Percentiles rank a stretch among this genome's conserved stretches.
These are phyloP conservation scores for Luscinia megarhynchos DNA, from an alignment of 2,797 vertebrate species.

Conservation along the genomic window DNA sequence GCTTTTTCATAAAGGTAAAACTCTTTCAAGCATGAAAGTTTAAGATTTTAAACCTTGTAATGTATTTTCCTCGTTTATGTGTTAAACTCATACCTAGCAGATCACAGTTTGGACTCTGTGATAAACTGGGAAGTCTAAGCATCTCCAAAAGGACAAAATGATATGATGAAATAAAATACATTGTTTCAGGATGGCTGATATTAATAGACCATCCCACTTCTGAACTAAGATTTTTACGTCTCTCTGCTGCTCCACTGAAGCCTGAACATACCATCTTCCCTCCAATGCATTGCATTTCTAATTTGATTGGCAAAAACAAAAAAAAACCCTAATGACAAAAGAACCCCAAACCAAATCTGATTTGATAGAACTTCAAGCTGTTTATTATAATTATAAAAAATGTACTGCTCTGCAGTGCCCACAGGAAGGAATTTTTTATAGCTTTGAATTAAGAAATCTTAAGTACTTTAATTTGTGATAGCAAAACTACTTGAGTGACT, in stretches of 20 bases:
- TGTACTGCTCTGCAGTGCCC: neutral
- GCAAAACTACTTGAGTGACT: neutral
- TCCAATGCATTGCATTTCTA: neutral
- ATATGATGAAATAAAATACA: neutral
- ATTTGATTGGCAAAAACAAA: neutral
- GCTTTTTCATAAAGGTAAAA: neutral
- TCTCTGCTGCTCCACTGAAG: neutral
- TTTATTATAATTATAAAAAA: neutral
- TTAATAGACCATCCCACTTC: neutral
- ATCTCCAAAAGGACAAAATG: neutral
- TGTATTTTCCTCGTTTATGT: neutral
- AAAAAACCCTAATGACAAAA: neutral
- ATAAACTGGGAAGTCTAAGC: neutral
- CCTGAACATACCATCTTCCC: neutral
- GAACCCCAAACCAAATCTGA: neutral
- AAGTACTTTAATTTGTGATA: neutral
- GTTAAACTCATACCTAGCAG: neutral
- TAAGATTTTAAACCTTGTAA: neutral
- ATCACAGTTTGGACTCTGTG: neutral
- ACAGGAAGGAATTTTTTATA: slow-evolving; percentile 3
- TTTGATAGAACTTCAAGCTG: neutral
- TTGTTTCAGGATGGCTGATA: neutral
- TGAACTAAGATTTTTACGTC: neutral
- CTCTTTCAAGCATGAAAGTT: neutral
- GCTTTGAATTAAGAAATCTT: slow-evolving; percentile 34